phyloP scores from a whole-genome alignment of 2,888 invertebrate species.

The Tachystola acroxantha region DNA sequence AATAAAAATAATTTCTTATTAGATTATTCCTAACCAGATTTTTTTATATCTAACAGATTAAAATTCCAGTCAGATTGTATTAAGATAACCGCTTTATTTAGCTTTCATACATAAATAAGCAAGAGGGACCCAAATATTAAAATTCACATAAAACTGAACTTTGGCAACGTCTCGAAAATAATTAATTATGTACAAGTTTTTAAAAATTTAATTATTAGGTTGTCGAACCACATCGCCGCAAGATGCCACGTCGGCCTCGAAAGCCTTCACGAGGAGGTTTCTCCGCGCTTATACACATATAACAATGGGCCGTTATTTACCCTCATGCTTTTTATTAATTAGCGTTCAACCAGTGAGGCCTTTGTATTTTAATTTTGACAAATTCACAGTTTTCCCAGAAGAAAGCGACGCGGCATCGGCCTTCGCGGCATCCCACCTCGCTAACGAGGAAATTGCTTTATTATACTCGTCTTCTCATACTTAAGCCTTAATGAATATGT shows the following conservation, averaged over 20 bases:
- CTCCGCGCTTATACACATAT: slow-evolving; percentile 13
- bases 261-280: slow-evolving; percentile 6
- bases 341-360: slow-evolving; percentile 42
- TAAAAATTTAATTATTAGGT: slow-evolving; percentile 17
- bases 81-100: background rate
- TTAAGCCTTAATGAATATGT: slow-evolving; percentile 36
- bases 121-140: background rate
- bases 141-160: slow-evolving; percentile 5
- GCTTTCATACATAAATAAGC: slow-evolving; percentile 1
- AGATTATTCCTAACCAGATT: background rate
- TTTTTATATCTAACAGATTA: background rate
- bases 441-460: slow-evolving; percentile 36
- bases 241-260: slow-evolving; percentile 2
- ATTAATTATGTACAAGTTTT: slow-evolving; percentile 14
- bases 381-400: slow-evolving; percentile 59
- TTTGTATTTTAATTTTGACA: slow-evolving; percentile 71
- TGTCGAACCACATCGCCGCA: slow-evolving; percentile 15
- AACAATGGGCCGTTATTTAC: slow-evolving; percentile 67
- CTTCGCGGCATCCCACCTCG: slow-evolving; percentile 9
- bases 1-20: background rate
- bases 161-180: slow-evolving; percentile 1
- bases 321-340: slow-evolving; percentile 63
- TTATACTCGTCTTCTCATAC: slow-evolving; percentile 28
- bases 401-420: slow-evolving; percentile 16
- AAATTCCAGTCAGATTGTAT: background rate